phyloP scores from a whole-genome alignment of 2,797 vertebrate species.

The Phoebastria nigripes region DNA sequence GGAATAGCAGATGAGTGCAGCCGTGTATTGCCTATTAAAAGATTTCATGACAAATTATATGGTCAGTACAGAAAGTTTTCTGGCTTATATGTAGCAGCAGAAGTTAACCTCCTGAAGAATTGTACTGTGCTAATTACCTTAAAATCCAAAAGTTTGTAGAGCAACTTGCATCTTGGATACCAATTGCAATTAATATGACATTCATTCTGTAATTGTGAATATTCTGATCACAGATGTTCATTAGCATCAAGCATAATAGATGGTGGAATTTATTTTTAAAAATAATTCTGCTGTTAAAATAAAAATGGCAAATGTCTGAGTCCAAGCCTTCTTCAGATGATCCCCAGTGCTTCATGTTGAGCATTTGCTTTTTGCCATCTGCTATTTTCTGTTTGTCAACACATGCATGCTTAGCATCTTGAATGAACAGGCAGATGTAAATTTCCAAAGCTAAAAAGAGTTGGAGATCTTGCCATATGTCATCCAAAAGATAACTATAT shows the following conservation, averaged over 20 bases:
- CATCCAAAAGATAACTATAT: background rate
- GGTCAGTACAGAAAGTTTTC: background rate
- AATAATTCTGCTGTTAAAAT: background rate
- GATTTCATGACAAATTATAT: background rate
- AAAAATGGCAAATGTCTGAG: background rate
- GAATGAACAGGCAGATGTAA: conserved; percentile 16
- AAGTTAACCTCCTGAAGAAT: background rate
- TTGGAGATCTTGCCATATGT: conserved; percentile 45
- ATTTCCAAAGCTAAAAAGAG: conserved; percentile 20
- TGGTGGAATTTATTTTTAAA: background rate
- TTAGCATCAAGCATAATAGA: background rate
- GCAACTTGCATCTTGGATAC: background rate
- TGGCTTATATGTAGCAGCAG: background rate
- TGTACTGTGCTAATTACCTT: background rate
- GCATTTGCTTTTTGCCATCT: conserved; percentile 55
- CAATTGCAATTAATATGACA: background rate
- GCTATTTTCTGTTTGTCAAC: conserved; percentile 46
- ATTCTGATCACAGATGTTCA: background rate
- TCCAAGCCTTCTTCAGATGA: background rate
- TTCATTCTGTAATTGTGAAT: background rate
- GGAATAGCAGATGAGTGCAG: background rate
- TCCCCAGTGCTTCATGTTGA: background rate
- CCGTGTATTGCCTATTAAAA: background rate
- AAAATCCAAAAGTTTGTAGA: background rate
- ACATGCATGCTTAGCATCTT: background rate